These are phyloP conservation scores for Timema cristinae DNA, from an alignment of 2,888 invertebrate genomes.

Conservation along the genomic window DNA sequence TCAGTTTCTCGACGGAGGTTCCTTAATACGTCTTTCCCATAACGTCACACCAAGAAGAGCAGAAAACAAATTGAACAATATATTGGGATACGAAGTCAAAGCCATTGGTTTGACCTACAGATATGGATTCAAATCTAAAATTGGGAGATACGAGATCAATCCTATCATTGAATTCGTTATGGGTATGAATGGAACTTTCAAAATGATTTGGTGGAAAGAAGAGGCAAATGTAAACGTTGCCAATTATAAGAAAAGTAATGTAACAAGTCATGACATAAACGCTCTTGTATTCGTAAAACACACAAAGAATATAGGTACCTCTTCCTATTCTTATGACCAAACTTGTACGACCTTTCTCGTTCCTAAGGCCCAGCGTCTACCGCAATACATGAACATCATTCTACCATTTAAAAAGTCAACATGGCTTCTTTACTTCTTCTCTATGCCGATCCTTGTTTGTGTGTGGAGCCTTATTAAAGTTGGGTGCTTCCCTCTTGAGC, in stretches of 20 bases:
- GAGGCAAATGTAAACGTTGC: no score
- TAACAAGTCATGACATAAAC: neutral
- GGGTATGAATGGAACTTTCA: neutral
- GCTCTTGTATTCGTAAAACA: neutral
- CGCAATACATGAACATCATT: slow-evolving; percentile 9
- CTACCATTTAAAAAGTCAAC: neutral
- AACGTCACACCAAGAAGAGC: no score
- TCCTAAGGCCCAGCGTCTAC: neutral
- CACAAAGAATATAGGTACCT: neutral
- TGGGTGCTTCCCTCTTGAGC: neutral
- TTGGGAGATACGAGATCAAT: slow-evolving; percentile 1
- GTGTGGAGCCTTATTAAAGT: neutral
- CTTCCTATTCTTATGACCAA: neutral
- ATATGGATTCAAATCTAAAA: no score
- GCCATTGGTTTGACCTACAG: no score
- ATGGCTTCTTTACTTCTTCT: neutral
- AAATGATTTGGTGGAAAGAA: neutral
- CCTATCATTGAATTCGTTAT: neutral
- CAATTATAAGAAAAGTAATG: no score
- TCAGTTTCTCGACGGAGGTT: no score
- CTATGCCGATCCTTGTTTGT: neutral
- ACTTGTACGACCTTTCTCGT: slow-evolving; percentile 3
- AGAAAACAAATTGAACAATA: no score
- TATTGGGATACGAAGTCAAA: no score
- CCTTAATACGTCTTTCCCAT: no score